A percentile compares a stretch with the other conserved stretches of the same genome.
These are phyloP conservation scores for Halcyon chelicuti DNA, from an alignment of 2,797 vertebrate species.

Conservation along the genomic window DNA sequence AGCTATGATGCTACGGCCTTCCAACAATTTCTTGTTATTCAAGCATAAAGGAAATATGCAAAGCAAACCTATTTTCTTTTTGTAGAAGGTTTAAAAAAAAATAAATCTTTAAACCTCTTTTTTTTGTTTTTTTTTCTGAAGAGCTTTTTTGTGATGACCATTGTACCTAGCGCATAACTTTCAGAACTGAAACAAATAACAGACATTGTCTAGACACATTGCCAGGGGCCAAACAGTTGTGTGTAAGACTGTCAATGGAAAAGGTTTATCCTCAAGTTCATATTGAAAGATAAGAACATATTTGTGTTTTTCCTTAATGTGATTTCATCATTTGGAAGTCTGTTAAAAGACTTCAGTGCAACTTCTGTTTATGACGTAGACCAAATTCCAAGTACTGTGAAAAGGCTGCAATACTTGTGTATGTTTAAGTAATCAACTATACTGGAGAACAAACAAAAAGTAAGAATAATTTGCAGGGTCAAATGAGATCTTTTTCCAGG, in stretches of 20 bases:
- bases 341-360: conserved; percentile 17
- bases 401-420: background rate
- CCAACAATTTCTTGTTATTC: background rate
- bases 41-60: background rate
- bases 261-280: conserved; percentile 34
- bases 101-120: background rate
- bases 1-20: background rate
- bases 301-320: conserved; percentile 9
- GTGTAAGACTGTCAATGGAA: conserved; percentile 39
- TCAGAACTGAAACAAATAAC: conserved; percentile 26
- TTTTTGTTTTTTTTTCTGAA: background rate
- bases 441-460: background rate
- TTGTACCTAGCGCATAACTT: background rate
- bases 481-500: background rate
- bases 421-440: background rate
- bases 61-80: background rate
- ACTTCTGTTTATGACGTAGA: background rate
- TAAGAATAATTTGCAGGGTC: background rate
- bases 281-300: conserved; percentile 60
- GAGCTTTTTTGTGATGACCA: background rate
- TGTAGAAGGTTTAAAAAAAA: background rate
- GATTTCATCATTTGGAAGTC: conserved; percentile 60
- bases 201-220: conserved; percentile 65
- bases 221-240: conserved; percentile 60
- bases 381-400: background rate